Evolutionary conservation across 2,797 vertebrate species (phyloP).

Genomic region (Notoglanidium macrostoma): DNA sequence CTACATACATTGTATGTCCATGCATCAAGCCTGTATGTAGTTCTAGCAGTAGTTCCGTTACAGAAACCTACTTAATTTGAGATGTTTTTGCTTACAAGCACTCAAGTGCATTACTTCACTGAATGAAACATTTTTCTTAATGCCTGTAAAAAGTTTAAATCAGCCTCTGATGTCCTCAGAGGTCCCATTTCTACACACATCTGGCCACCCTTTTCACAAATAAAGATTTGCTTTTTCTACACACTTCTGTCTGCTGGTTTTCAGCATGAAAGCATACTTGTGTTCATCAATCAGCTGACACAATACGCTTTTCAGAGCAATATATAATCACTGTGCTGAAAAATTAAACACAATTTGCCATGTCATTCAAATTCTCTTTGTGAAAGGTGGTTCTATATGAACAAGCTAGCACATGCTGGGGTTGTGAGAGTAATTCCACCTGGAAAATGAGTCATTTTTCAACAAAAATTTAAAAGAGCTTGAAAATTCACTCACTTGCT

Average conservation of each 20-base stretch:
- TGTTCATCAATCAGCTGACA: no score
- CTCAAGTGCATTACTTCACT: neutral
- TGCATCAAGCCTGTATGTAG: no score
- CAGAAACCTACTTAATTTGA: neutral
- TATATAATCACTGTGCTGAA: neutral
- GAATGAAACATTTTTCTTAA: neutral
- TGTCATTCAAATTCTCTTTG: neutral
- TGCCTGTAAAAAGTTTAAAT: neutral
- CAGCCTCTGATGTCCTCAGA: neutral
- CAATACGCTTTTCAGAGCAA: neutral
- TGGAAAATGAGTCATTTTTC: neutral
- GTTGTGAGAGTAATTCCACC: neutral
- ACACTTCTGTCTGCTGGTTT: neutral
- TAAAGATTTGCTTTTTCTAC: neutral
- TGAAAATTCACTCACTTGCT: neutral
- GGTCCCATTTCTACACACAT: neutral
- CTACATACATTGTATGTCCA: no score
- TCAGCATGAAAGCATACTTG: neutral
- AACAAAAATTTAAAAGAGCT: neutral
- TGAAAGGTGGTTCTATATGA: neutral
- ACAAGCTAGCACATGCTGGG: neutral
- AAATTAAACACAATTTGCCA: neutral
- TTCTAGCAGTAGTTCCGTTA: no score
- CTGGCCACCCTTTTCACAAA: neutral
- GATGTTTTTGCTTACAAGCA: neutral